These are phyloP conservation scores for Silurus aristotelis DNA, from an alignment of 2,797 vertebrate genomes.

Conservation along the genomic window DNA sequence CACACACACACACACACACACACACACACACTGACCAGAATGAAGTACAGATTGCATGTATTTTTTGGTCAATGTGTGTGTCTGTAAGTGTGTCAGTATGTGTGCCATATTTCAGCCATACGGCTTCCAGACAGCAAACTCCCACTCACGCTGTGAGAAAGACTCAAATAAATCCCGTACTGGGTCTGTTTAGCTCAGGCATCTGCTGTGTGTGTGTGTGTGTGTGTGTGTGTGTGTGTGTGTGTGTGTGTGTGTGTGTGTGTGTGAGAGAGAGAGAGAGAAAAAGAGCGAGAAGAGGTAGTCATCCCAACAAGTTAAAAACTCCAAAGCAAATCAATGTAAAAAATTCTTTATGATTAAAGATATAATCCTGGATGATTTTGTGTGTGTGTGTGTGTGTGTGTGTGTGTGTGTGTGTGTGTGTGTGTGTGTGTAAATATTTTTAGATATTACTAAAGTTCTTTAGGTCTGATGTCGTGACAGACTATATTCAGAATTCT, in stretches of 20 bases:
- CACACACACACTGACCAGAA: background rate
- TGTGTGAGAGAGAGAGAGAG: background rate
- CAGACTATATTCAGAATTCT: no score
- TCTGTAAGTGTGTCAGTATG: background rate
- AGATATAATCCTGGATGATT: no score
- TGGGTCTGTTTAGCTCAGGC: background rate
- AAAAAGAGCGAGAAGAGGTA: no score
- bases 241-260: conserved; percentile 11
- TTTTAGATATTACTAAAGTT: no score
- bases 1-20: background rate
- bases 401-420: no score
- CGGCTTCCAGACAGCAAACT: background rate
- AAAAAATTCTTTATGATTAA: no score
- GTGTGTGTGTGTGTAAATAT: no score
- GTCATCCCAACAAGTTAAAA: no score
- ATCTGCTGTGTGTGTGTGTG: conserved; percentile 2
- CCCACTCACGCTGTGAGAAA: background rate
- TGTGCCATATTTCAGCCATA: background rate
- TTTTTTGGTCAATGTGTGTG: background rate
- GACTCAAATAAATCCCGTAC: background rate
- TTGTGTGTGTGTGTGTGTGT: no score
- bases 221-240: conserved; percentile 6
- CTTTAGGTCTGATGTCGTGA: no score
- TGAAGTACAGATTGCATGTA: no score
- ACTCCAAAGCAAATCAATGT: no score